phyloP scores from a whole-genome alignment of 2,797 vertebrate species.

The Heterohyrax brucei region DNA sequence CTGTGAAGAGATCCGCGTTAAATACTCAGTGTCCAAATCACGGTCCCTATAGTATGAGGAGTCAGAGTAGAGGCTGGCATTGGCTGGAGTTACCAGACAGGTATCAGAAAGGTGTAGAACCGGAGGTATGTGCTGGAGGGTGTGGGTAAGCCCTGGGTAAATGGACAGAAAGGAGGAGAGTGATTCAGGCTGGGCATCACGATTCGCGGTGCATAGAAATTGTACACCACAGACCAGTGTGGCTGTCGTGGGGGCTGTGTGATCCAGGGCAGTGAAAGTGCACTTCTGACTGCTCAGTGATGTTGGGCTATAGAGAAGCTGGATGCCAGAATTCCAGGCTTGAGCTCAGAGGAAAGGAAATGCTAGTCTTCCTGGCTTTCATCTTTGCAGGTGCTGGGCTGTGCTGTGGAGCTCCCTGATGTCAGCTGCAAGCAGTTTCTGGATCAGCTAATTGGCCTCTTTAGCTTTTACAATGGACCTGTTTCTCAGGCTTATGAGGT shows the following conservation, averaged over 20 bases:
- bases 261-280: too few relatives aligned
- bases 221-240: not conserved
- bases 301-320: fast-evolving
- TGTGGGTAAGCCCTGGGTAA: not conserved
- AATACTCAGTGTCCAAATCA: not conserved
- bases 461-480: slow-evolving; percentile 95
- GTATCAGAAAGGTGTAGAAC: fast-evolving
- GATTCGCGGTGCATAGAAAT: not conserved
- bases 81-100: not conserved
- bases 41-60: not conserved
- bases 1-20: not conserved
- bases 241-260: not conserved
- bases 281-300: not conserved
- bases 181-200: not conserved
- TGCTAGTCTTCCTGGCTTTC: not conserved
- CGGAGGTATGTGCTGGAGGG: too few relatives aligned
- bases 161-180: too few relatives aligned
- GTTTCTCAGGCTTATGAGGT: slow-evolving; percentile 94
- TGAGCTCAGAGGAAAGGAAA: not conserved
- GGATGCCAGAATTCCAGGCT: not conserved
- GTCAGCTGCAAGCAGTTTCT: slow-evolving; percentile 93
- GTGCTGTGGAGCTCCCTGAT: slow-evolving; percentile 93
- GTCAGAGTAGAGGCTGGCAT: not conserved
- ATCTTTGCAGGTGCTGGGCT: slow-evolving; percentile 94
- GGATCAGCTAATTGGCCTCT: slow-evolving; percentile 95